A percentile compares a stretch with the other conserved stretches of the same genome.
These are phyloP conservation scores for Folsomia candida DNA, from an alignment of 2,888 invertebrate species.

Conservation along the genomic window DNA sequence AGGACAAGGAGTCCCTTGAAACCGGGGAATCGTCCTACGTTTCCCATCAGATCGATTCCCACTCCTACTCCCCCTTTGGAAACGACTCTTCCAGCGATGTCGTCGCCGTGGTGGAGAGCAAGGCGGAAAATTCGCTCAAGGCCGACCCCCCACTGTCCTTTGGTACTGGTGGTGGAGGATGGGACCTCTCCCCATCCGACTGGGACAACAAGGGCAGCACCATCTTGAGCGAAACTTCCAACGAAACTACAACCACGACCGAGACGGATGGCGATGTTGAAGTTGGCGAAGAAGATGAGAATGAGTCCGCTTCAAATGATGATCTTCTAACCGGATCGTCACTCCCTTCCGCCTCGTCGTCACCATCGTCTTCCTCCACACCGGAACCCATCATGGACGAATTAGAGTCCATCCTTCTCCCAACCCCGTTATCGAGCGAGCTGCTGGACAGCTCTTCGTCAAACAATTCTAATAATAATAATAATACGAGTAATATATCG, in stretches of 20 bases:
- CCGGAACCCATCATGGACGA: constrained; percentile 18
- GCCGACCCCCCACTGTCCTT: neutral
- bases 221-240: constrained; percentile 7
- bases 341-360: constrained; percentile 30
- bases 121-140: no score
- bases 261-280: constrained; percentile 46
- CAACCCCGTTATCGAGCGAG: constrained; percentile 38
- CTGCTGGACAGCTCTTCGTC: constrained; percentile 38
- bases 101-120: no score
- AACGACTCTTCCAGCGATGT: no score
- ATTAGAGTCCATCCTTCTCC: constrained; percentile 26
- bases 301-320: constrained; percentile 29
- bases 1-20: neutral
- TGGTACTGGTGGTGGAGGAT: neutral
- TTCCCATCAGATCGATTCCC: neutral
- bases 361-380: neutral
- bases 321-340: constrained; percentile 5
- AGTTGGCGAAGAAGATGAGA: constrained; percentile 47
- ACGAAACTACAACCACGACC: no score
- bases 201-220: constrained; percentile 1
- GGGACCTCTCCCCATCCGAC: neutral
- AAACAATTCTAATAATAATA: constrained; percentile 21
- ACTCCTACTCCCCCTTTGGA: neutral
- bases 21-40: neutral
- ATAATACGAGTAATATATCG: constrained; percentile 7